phyloP scores from a whole-genome alignment of 2,797 vertebrate species.

The Scleropages formosus region DNA sequence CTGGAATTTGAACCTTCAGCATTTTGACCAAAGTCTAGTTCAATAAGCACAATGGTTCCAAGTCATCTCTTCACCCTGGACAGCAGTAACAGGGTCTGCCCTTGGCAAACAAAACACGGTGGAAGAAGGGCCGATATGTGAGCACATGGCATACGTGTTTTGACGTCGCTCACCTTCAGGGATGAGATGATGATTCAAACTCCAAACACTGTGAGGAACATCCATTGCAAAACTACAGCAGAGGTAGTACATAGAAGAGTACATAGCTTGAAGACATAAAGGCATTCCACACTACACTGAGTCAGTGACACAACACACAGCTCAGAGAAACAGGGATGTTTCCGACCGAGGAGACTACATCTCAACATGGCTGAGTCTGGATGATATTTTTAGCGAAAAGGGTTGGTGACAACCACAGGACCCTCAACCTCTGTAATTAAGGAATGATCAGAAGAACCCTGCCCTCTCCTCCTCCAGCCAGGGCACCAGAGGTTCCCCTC shows the following conservation, averaged over 20 bases:
- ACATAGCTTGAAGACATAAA: constrained; percentile 10
- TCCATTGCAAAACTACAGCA: constrained; percentile 1
- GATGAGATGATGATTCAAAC: constrained; percentile 9
- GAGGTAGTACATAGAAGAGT: constrained; percentile 9
- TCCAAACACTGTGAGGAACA: constrained; percentile 16
- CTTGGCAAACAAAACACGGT: constrained; percentile 8
- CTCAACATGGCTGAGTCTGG: neutral
- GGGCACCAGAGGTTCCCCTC: neutral
- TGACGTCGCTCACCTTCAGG: neutral
- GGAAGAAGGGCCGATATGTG: neutral
- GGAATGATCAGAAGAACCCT: neutral
- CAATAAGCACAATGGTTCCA: neutral
- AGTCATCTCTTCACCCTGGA: neutral
- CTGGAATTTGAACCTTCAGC: neutral
- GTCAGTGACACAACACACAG: neutral
- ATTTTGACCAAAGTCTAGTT: neutral
- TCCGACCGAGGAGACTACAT: neutral
- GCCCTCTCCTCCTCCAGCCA: constrained; percentile 20
- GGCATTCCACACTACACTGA: neutral
- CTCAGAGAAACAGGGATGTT: neutral
- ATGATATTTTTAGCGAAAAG: neutral
- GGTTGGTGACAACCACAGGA: neutral
- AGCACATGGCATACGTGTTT: neutral
- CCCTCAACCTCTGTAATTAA: constrained; percentile 23
- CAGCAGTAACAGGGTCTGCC: neutral